Evolutionary conservation across 2,888 invertebrate species (phyloP), one percentile per base, ranked within the genome.

Genomic region (Diachrysia chrysitis): DNA sequence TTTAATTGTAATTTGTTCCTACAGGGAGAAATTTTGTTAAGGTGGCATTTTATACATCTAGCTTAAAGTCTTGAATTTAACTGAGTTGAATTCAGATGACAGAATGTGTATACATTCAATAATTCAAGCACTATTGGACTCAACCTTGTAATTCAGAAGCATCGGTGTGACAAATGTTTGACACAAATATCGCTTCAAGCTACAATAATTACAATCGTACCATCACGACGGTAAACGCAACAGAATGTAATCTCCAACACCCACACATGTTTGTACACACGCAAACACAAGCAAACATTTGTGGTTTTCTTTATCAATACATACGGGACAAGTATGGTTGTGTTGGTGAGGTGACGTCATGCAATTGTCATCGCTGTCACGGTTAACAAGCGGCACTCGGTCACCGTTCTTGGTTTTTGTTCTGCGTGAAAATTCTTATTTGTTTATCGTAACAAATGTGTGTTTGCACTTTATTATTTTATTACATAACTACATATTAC

Each of bases 341-440:
- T 85, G 88, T 84, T 86, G 83, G 80, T 83, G 71, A 74, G 85
- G 71, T 95, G 94, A 95, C 95, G 95, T 95, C 94, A 95, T 85
- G 80, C 86, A 90, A 93, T 94, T 95, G 94, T 94, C 94, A 93
- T 89, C 90, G 90, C 89, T 92, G 92, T 92, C 93, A 93, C 85
- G 93, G 94, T 90, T 93, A 93, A 92, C 94, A 88, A 92, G 91
- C 83, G 85, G 77, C 86, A 90, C 87, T 90, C 87, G 87, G 89
- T 89, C 90, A 89, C 88, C 87, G 86, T 84, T 83, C 71, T 79
- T 68, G 70, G 68, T 66, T 76, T 42, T 32, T 71, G 73, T 87
- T 87, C 78, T 83, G 83, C 77, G 70, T 85, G 78, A 83, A 86
- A 69, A 63, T 67, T 83, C 79, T 78, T 75, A 76, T 80, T 82